Conservation (phyloP, 2,888 invertebrate species). For the Galeopsomyia nigrocyanea region DNA sequence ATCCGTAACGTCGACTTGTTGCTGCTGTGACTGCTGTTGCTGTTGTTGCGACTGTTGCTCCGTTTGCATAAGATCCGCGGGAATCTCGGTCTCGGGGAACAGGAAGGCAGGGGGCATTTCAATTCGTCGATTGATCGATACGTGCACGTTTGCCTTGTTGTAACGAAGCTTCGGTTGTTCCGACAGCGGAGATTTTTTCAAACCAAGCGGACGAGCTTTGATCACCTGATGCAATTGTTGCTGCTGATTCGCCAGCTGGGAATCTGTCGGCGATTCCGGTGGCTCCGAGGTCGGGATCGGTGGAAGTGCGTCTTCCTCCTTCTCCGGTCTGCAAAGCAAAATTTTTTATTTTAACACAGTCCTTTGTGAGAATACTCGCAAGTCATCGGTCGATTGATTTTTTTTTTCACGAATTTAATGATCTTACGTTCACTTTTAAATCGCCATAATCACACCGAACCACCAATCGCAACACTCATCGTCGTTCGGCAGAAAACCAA, state of each 20-base stretch:
- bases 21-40: conserved; percentile 56
- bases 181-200: conserved; percentile 85
- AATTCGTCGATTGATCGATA: conserved; percentile 80
- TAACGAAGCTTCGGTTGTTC: conserved; percentile 83
- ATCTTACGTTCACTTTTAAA: background rate
- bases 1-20: conserved; percentile 46
- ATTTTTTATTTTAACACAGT: too few relatives aligned
- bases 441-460: background rate
- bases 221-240: conserved; percentile 69
- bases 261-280: conserved; percentile 65
- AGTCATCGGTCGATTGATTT: too few relatives aligned
- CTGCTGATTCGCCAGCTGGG: conserved; percentile 55
- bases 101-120: conserved; percentile 88
- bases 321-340: conserved; percentile 57
- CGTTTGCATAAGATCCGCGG: conserved; percentile 72
- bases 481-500: background rate
- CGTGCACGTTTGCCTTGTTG: conserved; percentile 74
- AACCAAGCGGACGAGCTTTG: conserved; percentile 87
- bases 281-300: conserved; percentile 67
- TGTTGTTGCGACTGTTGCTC: conserved; percentile 63
- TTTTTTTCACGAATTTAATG: too few relatives aligned
- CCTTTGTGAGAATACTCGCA: too few relatives aligned
- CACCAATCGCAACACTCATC: background rate
- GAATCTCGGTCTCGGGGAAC: conserved; percentile 81
- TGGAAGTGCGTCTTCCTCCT: conserved; percentile 63